A percentile compares a stretch with the other conserved stretches of the same genome.
Conservation (phyloP, 2,113 vertebrate species). For the Brachirus orientalis region DNA sequence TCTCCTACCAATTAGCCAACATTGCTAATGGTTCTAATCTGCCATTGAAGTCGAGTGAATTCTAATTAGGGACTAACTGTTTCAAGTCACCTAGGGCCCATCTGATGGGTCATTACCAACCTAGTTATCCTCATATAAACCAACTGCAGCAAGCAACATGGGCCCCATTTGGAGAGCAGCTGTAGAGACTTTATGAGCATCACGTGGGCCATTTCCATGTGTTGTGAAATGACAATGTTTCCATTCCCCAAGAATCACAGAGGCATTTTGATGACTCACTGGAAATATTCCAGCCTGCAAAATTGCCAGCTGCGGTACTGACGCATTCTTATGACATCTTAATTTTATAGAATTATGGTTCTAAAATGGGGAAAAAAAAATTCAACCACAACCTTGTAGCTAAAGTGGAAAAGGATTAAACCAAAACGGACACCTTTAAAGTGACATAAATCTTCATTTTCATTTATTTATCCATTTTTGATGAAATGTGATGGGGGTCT, state of each 20-base stretch:
- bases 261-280: conserved; percentile 49
- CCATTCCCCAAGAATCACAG: conserved; percentile 47
- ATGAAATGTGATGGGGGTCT: no score
- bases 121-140: conserved; percentile 80
- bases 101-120: conserved; percentile 78
- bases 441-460: no score
- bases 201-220: conserved; percentile 63
- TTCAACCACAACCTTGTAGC: background rate
- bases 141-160: conserved; percentile 69
- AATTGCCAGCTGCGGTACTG: conserved; percentile 15
- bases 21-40: conserved; percentile 80
- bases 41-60: conserved; percentile 74
- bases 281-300: conserved; percentile 23
- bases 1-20: conserved; percentile 79
- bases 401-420: background rate
- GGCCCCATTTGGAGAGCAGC: conserved; percentile 73
- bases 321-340: background rate
- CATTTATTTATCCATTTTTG: no score
- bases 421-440: no score
- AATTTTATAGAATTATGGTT: conserved; percentile 4
- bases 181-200: conserved; percentile 68
- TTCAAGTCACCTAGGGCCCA: conserved; percentile 72
- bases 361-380: conserved; percentile 5
- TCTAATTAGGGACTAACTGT: conserved; percentile 76
- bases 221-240: conserved; percentile 70